Percentiles rank a stretch among this genome's conserved stretches.
phyloP scores from a whole-genome alignment of 2,113 vertebrate genomes.

The Equus przewalskii region DNA sequence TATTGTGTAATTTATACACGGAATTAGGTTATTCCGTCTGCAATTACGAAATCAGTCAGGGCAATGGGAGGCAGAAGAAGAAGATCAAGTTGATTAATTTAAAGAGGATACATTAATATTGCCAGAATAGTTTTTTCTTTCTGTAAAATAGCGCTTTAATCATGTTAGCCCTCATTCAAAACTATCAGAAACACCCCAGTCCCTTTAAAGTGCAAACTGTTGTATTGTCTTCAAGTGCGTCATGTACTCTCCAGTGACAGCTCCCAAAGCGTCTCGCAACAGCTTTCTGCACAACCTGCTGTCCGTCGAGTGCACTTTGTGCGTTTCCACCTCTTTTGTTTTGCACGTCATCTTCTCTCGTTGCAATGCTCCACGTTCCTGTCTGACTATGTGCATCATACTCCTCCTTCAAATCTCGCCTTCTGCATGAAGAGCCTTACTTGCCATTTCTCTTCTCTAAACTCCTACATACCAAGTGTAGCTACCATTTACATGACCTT shows the following conservation, averaged over 20 bases:
- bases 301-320: background rate
- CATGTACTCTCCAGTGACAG: background rate
- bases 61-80: background rate
- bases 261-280: background rate
- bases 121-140: background rate
- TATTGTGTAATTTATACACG: slow-evolving; percentile 20
- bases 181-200: background rate
- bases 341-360: background rate
- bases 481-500: background rate
- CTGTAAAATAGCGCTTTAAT: background rate
- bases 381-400: background rate
- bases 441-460: background rate
- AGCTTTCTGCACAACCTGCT: background rate
- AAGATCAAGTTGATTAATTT: slow-evolving; percentile 9
- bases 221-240: background rate
- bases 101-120: background rate
- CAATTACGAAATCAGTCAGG: background rate
- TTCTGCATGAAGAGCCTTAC: background rate
- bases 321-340: background rate
- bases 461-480: background rate
- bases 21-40: slow-evolving; percentile 38
- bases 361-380: background rate
- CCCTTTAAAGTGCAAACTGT: background rate
- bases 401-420: background rate
- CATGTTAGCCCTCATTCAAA: background rate